Base-by-base conservation (phyloP, 2,113 vertebrate species). In the Apteryx owenii region DNA sequence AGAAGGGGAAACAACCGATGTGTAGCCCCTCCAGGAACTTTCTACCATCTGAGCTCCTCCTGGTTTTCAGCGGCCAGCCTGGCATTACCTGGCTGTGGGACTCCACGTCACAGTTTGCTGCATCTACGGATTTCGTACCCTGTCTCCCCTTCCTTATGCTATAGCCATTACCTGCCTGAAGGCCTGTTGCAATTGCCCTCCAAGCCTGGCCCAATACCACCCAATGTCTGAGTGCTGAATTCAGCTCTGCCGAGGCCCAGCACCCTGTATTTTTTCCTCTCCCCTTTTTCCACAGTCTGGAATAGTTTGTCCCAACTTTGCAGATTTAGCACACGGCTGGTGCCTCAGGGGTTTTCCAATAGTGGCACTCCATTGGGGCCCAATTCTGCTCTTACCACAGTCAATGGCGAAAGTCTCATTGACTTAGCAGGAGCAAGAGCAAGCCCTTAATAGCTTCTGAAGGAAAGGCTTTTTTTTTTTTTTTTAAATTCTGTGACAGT, bases 361-460 rank as follows among this genome's bases (percentile, higher is more conserved):
- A 93, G 89, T 0, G 51, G 3, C 14, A 13, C 68, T 95, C 96
- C 96, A 97, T 97, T 97, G 95, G 93, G 33, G 75, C 75, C 96
- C 79, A 48, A 72, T 72, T 82, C 93, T 66, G 84, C 89, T 85
- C 62, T 88, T 70, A 70, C 76, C 68, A 38, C 3, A 1, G 89
- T 82, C 89, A 85, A 18, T 70, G 68, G 81, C 91, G 77, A 88
- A 81, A 91, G 50, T 44, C 60, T 29, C 94, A 91, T 91, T 70
- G 95, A 93, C 81, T 68, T 83, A 2, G 0, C 5, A 1, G 71
- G 65, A 56, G 21, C 46, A 51, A 69, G 75, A 88, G 65, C 79
- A 83, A 93, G 60, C 79, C 46, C 46, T 90, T 94, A 93, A 95
- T 93, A 88, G 87, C 79, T 61, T 83, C 38, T 25, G 46, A 95